Conservation (phyloP, 2,888 invertebrate species). For the Gonocerus acuteangulatus region DNA sequence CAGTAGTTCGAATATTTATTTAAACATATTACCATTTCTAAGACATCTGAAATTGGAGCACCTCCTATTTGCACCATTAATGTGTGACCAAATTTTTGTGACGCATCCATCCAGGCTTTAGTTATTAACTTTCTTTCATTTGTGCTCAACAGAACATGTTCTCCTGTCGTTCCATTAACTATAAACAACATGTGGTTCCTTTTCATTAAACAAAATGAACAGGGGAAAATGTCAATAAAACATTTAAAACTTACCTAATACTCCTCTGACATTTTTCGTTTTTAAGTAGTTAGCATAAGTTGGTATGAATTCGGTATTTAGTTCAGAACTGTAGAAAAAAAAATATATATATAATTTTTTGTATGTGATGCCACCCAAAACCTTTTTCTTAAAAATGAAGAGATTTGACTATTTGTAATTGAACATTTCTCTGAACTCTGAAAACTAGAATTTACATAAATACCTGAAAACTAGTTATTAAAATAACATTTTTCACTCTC, state of each 20-base stretch:
- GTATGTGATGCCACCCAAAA: too few species aligned
- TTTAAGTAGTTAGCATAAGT: not conserved
- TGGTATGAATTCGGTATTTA: not conserved
- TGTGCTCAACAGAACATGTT: slow-evolving; percentile 60
- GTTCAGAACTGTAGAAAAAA: not conserved
- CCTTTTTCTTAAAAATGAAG: too few species aligned
- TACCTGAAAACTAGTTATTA: too few species aligned
- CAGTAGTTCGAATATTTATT: too few species aligned
- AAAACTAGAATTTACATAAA: too few species aligned
- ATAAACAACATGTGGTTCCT: too few species aligned
- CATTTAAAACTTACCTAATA: not conserved
- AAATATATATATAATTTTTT: too few species aligned
- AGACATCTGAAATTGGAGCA: slow-evolving; percentile 57
- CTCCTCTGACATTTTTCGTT: not conserved
- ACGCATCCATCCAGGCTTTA: slow-evolving; percentile 56
- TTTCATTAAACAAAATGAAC: too few species aligned
- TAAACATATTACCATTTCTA: slow-evolving; percentile 48
- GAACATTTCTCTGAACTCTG: too few species aligned
- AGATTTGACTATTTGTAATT: too few species aligned
- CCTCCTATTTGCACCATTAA: slow-evolving; percentile 69
- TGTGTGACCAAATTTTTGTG: slow-evolving; percentile 50
- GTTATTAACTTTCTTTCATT: slow-evolving; percentile 59
- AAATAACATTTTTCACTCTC: too few species aligned
- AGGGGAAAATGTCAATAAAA: not conserved
- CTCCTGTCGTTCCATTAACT: slow-evolving; percentile 77